Percentiles rank a stretch among this genome's conserved stretches.
These are phyloP conservation scores for Drosophila pruinosa DNA, from an alignment of 1,140 invertebrate genomes.

Conservation along the genomic window DNA sequence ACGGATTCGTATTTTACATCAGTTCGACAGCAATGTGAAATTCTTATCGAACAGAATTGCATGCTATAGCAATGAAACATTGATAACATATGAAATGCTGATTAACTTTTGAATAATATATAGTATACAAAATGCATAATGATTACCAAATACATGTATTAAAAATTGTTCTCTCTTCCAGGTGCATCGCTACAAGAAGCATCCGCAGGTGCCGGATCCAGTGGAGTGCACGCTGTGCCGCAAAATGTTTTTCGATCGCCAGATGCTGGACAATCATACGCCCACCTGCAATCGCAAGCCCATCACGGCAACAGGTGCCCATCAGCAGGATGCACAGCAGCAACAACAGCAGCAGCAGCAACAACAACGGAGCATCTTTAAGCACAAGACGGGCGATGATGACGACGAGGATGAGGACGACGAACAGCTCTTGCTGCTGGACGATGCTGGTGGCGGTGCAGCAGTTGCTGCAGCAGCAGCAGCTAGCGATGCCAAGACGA, in stretches of 20 bases:
- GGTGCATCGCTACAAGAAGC: slow-evolving; percentile 82
- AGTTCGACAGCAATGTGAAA: too few species aligned
- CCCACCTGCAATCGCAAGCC: slow-evolving; percentile 80
- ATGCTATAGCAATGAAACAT: too few species aligned
- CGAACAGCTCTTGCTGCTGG: slow-evolving; percentile 34
- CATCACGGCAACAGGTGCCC: slow-evolving; percentile 66
- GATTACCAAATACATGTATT: too few species aligned
- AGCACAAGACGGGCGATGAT: slow-evolving; percentile 78
- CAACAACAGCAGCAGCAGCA: slow-evolving; percentile 21
- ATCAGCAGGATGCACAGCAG: slow-evolving; percentile 53
- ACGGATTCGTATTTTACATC: too few species aligned
- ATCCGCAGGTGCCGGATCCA: slow-evolving; percentile 78
- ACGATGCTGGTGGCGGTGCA: slow-evolving; percentile 14
- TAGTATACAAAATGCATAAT: too few species aligned
- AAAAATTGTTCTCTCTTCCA: slow-evolving; percentile 5
- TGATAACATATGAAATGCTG: too few species aligned
- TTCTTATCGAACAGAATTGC: too few species aligned
- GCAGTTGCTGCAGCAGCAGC: background rate
- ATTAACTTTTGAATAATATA: too few species aligned
- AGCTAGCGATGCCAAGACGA: background rate
- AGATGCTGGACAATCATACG: slow-evolving; percentile 79
- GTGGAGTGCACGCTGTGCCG: slow-evolving; percentile 76
- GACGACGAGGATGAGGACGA: slow-evolving; percentile 72
- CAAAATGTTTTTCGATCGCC: slow-evolving; percentile 80
- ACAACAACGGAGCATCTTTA: slow-evolving; percentile 43